These are phyloP conservation scores for Fragariocoptes setiger DNA, from an alignment of 1,140 invertebrate species.

Conservation along the genomic window DNA sequence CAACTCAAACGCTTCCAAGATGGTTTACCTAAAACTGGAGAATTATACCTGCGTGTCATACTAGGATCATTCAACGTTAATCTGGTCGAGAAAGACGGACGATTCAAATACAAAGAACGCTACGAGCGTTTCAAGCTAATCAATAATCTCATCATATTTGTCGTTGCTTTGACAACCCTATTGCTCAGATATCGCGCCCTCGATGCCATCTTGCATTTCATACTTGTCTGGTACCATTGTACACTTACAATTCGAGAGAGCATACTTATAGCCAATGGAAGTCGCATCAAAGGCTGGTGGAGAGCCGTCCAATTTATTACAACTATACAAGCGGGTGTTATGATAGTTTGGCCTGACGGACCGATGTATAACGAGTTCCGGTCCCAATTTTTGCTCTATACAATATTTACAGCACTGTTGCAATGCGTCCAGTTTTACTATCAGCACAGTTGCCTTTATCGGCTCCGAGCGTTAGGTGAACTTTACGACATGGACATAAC, in stretches of 20 bases:
- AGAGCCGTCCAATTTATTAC: constrained; percentile 92
- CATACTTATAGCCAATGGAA: constrained; percentile 38
- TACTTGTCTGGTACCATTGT: constrained; percentile 97
- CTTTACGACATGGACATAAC: constrained; percentile 96
- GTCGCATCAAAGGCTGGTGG: constrained; percentile 67
- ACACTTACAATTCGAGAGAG: constrained; percentile 93
- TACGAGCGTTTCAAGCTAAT: constrained; percentile 92
- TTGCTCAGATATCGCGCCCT: constrained; percentile 42
- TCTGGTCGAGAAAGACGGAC: constrained; percentile 72
- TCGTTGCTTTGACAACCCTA: constrained; percentile 50
- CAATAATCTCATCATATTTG: constrained; percentile 63
- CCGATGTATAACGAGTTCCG: constrained; percentile 60
- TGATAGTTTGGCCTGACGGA: constrained; percentile 87
- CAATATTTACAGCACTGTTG: constrained; percentile 58
- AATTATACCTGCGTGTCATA: constrained; percentile 66
- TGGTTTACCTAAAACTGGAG: constrained; percentile 48
- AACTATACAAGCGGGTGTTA: constrained; percentile 61
- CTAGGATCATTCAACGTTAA: constrained; percentile 87
- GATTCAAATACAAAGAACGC: constrained; percentile 88
- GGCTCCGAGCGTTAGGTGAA: constrained; percentile 72
- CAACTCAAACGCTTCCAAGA: constrained; percentile 53
- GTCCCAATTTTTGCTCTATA: constrained; percentile 67
- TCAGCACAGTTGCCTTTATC: constrained; percentile 73
- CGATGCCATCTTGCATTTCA: constrained; percentile 74
- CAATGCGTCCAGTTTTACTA: constrained; percentile 74